Percentiles rank a stretch among this genome's conserved stretches.
Evolutionary conservation across 2,888 invertebrate species (phyloP).

Genomic region (Andrena bicolor): DNA sequence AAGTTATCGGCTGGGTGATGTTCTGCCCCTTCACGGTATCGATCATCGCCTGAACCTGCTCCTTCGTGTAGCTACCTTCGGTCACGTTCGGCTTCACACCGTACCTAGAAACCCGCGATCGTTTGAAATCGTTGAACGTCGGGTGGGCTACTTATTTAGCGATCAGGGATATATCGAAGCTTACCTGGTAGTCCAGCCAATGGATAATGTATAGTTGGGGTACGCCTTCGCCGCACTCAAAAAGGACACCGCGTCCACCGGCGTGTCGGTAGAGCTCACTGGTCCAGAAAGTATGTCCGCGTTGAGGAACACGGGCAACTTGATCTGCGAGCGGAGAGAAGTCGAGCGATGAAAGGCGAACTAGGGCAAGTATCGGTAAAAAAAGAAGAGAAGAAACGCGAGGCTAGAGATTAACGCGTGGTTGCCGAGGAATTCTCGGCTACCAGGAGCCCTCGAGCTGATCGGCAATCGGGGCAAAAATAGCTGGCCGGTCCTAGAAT

Average conservation of each 20-base stretch:
- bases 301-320: slow-evolving; percentile 93
- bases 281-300: slow-evolving; percentile 94
- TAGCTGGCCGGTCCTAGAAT: slow-evolving; percentile 15
- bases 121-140: neutral
- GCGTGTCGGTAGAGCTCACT: slow-evolving; percentile 86
- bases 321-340: slow-evolving; percentile 85
- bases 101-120: slow-evolving; percentile 66
- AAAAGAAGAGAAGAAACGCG: neutral
- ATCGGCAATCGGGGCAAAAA: slow-evolving; percentile 20
- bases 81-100: slow-evolving; percentile 77
- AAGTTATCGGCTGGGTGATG: slow-evolving; percentile 91
- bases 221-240: slow-evolving; percentile 87
- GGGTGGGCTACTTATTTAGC: neutral
- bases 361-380: neutral
- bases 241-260: slow-evolving; percentile 89
- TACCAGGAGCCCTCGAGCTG: neutral
- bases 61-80: slow-evolving; percentile 87
- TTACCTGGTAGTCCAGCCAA: slow-evolving; percentile 94
- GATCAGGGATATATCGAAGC: neutral
- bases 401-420: neutral
- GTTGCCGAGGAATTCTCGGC: slow-evolving; percentile 6
- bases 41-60: slow-evolving; percentile 90
- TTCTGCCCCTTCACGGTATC: slow-evolving; percentile 86
- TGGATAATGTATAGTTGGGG: slow-evolving; percentile 89
- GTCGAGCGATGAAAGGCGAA: neutral